phyloP scores from a whole-genome alignment of 2,888 invertebrate genomes.

The Deilephila porcellus region DNA sequence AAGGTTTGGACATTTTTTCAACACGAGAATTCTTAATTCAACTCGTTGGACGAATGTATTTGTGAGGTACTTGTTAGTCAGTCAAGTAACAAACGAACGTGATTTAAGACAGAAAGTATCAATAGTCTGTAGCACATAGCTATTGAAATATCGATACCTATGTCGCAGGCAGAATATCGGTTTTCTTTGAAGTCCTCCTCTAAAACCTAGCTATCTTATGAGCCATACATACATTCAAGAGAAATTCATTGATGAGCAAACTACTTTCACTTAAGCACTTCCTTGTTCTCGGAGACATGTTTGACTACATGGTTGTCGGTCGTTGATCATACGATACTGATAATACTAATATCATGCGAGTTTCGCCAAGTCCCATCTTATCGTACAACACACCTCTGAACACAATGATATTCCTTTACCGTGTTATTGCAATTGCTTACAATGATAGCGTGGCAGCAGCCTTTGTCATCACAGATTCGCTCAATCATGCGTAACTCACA shows the following conservation, averaged over 20 bases:
- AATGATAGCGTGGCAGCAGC: neutral
- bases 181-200: no score
- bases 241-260: neutral
- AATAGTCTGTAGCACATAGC: no score
- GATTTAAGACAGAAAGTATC: no score
- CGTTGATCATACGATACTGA: neutral
- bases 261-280: neutral
- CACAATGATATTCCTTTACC: neutral
- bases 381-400: neutral
- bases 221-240: neutral
- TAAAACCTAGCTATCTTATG: neutral
- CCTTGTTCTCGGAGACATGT: neutral
- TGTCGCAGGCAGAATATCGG: no score
- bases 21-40: no score
- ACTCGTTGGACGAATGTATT: no score
- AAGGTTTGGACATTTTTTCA: no score
- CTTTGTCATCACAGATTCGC: neutral
- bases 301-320: neutral
- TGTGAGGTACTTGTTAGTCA: no score
- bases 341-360: neutral
- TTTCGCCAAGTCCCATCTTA: neutral
- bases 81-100: no score
- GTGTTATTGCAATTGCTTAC: neutral
- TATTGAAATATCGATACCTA: no score
- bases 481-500: neutral